Evolutionary conservation across 2,797 vertebrate species (phyloP).

Genomic region (Pangasius djambal): DNA sequence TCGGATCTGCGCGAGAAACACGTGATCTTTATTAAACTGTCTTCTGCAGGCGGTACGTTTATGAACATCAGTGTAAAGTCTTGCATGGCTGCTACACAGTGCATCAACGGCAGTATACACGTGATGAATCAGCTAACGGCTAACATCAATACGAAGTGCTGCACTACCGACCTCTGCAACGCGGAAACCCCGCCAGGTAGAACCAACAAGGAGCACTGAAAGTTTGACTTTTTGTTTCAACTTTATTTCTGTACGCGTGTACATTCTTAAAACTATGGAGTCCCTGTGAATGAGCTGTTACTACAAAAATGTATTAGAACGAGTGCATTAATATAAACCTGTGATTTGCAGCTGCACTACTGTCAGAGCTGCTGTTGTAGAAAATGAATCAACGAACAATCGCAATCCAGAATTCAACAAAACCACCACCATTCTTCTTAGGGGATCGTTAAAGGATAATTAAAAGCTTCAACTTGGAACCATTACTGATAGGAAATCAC

Average conservation of each 20-base stretch:
- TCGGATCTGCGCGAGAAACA: too few species aligned
- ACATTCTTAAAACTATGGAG: background rate
- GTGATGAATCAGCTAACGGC: background rate
- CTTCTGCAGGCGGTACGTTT: background rate
- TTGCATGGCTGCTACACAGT: background rate
- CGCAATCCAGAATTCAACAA: background rate
- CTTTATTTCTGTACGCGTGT: background rate
- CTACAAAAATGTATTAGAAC: background rate
- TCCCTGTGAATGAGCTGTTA: background rate
- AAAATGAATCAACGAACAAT: background rate
- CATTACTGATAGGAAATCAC: background rate
- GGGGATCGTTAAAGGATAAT: background rate
- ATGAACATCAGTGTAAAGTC: background rate
- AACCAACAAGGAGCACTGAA: background rate
- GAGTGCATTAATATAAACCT: background rate
- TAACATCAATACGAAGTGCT: background rate
- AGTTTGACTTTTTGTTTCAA: background rate
- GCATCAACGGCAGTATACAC: background rate
- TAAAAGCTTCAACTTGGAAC: background rate
- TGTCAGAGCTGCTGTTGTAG: background rate
- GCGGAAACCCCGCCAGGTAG: background rate
- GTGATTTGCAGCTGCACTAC: background rate
- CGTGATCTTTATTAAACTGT: background rate
- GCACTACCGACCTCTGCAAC: conserved; percentile 31
- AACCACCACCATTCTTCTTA: background rate